Evolutionary conservation across 2,888 invertebrate genomes (phyloP), one percentile per base, ranked within the genome.

Genomic region (Tethea ocularis): DNA sequence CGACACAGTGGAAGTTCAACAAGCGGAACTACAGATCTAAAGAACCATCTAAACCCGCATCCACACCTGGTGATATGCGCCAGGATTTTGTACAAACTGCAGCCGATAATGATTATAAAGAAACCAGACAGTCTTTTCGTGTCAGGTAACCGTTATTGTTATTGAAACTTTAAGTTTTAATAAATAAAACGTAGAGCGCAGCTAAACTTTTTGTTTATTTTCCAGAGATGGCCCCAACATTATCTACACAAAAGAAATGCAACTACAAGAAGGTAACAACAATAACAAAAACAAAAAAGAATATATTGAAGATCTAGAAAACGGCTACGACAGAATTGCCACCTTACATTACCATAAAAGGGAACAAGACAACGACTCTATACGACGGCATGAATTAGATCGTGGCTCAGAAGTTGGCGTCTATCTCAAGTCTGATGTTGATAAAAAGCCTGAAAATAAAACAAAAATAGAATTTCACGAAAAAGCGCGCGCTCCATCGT

Each of bases 371-470:
- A 94, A 95, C 57, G 97, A 97, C 75, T 97, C 96, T 0, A 93
- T 97, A 73, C 91, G 95, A 65, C 93, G 96, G 60, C 96, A 97
- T 76, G 97, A 97, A 88, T 94, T 96, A 61, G 97, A 97, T 69
- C 93, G 96, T 51, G 96, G 96, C 7, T 96, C 96, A 20, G 97
- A 97, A 67, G 86, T 82, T 68, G 89, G 85, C 63, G 91, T 94
- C 61, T 93, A 93, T 67, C 78, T 84, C 73, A 89, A 93, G 82
- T 80, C 87, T 78, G 88, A 93, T 68, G 74, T 74, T 58, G 85
- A 88, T 54, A 86, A 83, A 51, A 88, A 84, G 65, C 71, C 72
- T 67, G 87, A 88, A 56, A 79, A 65, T 57, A 87, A 83, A 76
- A 71, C 67, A 24, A 88, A 86, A 77, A 69, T 66, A 57, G 88